Evolutionary conservation across 1,140 invertebrate genomes (phyloP).

Genomic region (Bombus pyrosoma): DNA sequence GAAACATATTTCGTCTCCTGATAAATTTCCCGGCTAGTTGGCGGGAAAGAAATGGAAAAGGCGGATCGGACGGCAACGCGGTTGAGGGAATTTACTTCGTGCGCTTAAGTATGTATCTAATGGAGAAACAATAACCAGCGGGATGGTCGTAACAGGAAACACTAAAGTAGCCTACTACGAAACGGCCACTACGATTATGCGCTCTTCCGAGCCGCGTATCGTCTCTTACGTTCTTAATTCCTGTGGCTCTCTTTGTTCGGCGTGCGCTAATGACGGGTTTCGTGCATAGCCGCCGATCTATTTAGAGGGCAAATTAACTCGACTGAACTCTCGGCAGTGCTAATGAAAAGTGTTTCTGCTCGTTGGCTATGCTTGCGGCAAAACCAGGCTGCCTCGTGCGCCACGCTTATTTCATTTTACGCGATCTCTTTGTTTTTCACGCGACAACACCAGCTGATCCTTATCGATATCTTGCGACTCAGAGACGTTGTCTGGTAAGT

Average conservation of each 20-base stretch:
- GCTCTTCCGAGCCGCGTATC: constrained; percentile 1
- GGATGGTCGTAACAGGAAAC: constrained; percentile 45
- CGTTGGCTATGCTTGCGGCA: background rate
- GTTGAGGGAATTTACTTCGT: background rate
- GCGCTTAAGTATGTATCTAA: constrained; percentile 35
- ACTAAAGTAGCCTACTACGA: constrained; percentile 34
- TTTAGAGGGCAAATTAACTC: constrained; percentile 66
- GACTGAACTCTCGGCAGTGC: constrained; percentile 51
- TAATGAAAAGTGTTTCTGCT: constrained; percentile 63
- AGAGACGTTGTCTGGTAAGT: too few species aligned
- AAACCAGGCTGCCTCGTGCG: background rate
- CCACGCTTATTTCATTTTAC: background rate
- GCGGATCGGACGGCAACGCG: too few species aligned
- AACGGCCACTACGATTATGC: constrained; percentile 11
- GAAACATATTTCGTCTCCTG: background rate
- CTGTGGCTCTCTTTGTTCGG: constrained; percentile 56
- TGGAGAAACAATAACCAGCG: constrained; percentile 46
- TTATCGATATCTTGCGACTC: too few species aligned
- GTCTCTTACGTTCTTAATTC: constrained; percentile 46
- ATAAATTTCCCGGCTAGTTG: background rate
- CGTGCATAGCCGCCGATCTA: constrained; percentile 59
- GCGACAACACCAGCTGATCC: too few species aligned
- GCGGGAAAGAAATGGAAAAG: background rate
- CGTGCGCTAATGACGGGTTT: constrained; percentile 59
- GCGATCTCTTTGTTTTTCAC: background rate